Base-by-base conservation (phyloP, 64 coral and sea anemone species). In the Stichodactyla mertensii region DNA sequence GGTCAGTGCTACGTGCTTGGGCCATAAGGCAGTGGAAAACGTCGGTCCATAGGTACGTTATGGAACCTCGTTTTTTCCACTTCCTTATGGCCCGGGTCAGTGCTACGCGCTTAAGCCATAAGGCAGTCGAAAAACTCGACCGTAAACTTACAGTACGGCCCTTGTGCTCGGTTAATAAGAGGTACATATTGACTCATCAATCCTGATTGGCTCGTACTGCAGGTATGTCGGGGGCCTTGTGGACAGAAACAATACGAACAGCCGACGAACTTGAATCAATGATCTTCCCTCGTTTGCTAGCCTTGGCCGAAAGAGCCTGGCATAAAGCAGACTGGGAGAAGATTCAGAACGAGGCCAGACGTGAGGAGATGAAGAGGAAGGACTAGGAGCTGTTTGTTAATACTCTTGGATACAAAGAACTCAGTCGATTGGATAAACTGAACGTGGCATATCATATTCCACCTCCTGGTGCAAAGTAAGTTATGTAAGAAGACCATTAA, bases 221-320 rank as follows among this genome's bases (percentile, higher is more conserved):
- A 93, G 92, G 92, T 16, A 93, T 93, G 83, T 61, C 87, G 36
- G 92, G 61, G 0, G 87, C 74, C 6, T 19, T 93, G 7, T 93
- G 92, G 92, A 87, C 87, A 52, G 92, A 93, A 52, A 93, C 92
- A 13, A 55, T 93, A 77, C 71, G 92, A 74, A 93, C 83, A 52
- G n/a, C 27, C 55, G 16, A 84, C 10, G 87, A 93, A 54, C 70
- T 89, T 9, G 86, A 93, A 18, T 86, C 74, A 10, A 85, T 93
- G 70, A 52, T 93, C 16, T 86, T 71, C 27, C 92, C 92, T 18
- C 87, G 92, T 22, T 77, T 89, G 18, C 87, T 93, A 9, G 92
- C 92, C 18, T 16, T 90, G 66, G 92, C 92, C 26, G 92, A 93
- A 67, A 55, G 92, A 14, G 92, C 92, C 20, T 93, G 92, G 92